phyloP scores from a whole-genome alignment of 2,113 vertebrate species.

The Ptychochromis oligacanthus region DNA sequence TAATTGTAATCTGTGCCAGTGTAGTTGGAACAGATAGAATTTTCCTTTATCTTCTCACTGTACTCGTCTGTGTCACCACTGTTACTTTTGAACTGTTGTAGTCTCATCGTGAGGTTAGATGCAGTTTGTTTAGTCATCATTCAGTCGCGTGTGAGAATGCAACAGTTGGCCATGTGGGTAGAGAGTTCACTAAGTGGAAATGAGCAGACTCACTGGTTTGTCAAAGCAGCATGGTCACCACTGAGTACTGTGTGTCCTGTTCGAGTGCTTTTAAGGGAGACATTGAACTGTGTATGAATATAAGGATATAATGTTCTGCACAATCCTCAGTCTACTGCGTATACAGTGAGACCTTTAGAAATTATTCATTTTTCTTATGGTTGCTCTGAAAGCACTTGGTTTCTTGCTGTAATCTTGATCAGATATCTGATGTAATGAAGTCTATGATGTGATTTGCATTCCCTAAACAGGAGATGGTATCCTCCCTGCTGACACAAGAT shows the following conservation, averaged over 20 bases:
- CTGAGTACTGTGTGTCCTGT: not conserved
- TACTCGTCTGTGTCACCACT: not conserved
- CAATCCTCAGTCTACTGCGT: not conserved
- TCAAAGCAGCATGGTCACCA: not conserved
- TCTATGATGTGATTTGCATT: conserved; percentile 36
- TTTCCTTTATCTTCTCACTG: not conserved
- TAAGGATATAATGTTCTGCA: not conserved
- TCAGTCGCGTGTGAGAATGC: not conserved
- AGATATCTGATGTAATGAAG: conserved; percentile 37
- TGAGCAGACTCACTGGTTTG: not conserved
- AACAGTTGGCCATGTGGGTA: conserved; percentile 39
- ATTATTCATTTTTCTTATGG: not conserved
- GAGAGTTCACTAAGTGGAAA: not conserved
- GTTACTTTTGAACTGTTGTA: not conserved
- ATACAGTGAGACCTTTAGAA: too few species aligned
- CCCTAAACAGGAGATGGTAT: conserved; percentile 42
- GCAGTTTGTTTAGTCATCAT: not conserved
- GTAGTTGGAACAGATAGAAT: not conserved
- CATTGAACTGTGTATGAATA: not conserved
- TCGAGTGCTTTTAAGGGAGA: not conserved
- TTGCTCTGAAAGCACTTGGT: not conserved
- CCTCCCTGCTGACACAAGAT: conserved; percentile 34
- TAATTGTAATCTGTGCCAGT: not conserved
- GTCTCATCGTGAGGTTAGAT: not conserved
- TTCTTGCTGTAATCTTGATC: conserved; percentile 10